Conservation (phyloP, 2,888 invertebrate genomes). For the Drosophila yooni region DNA sequence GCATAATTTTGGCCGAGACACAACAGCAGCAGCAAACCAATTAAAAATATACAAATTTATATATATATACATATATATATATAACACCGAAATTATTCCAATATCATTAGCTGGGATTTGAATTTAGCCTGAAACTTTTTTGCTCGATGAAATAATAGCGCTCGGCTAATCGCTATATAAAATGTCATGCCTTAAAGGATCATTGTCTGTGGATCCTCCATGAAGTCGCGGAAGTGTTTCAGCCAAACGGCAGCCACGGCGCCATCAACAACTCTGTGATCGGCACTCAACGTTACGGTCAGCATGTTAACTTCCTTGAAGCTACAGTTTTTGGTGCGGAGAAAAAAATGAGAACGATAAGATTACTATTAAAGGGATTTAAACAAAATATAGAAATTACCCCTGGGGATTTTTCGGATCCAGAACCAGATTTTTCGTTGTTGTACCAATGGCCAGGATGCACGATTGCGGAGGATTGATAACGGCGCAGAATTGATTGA, state of each 20-base stretch:
- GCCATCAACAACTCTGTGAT: constrained; percentile 99
- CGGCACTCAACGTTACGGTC: constrained; percentile 97
- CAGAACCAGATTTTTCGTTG: constrained; percentile 90
- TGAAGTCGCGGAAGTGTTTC: constrained; percentile 92
- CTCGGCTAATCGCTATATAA: constrained; percentile 8
- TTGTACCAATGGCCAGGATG: constrained; percentile 95
- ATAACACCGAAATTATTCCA: constrained; percentile 42
- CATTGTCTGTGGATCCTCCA: constrained; percentile 98
- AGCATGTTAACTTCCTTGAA: constrained; percentile 91
- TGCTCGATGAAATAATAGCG: background rate
- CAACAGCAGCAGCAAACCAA: constrained; percentile 39
- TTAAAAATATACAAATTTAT: constrained; percentile 50
- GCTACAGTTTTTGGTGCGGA: constrained; percentile 85
- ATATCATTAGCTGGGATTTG: constrained; percentile 1
- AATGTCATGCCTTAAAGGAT: constrained; percentile 89
- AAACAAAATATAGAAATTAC: constrained; percentile 85
- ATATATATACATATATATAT: constrained; percentile 18
- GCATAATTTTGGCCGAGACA: constrained; percentile 15
- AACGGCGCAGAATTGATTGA: constrained; percentile 95
- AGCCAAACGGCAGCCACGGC: constrained; percentile 99
- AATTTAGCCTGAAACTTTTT: background rate
- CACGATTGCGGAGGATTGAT: constrained; percentile 98
- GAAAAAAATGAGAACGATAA: background rate
- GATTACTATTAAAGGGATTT: background rate
- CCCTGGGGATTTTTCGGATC: constrained; percentile 91